Evolutionary conservation across 2,113 vertebrate genomes (phyloP).

Genomic region (Onychostoma macrolepis): DNA sequence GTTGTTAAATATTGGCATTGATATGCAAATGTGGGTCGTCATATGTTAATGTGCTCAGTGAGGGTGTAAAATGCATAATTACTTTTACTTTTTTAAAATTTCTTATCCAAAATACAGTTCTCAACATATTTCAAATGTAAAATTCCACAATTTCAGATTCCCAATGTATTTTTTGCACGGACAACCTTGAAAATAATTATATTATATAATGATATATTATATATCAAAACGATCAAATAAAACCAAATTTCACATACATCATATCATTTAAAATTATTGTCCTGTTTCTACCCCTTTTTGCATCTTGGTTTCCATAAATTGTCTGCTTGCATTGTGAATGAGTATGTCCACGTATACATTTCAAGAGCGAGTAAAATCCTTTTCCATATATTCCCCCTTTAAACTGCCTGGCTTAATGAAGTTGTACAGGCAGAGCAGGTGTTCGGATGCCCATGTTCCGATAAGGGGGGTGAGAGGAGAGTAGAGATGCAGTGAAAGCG

Average conservation of each 20-base stretch:
- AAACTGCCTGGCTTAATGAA: background rate
- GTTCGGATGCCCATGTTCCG: background rate
- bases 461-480: background rate
- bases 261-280: background rate
- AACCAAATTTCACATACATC: background rate
- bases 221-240: background rate
- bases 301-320: background rate
- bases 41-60: background rate
- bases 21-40: background rate
- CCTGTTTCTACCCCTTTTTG: background rate
- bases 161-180: background rate
- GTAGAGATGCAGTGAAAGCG: background rate
- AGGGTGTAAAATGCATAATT: background rate
- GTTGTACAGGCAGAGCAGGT: constrained; percentile 35
- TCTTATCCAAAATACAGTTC: background rate
- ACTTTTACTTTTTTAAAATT: background rate
- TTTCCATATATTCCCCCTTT: background rate
- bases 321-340: background rate
- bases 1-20: background rate
- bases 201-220: background rate
- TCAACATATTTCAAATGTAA: background rate
- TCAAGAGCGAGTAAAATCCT: background rate
- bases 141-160: background rate
- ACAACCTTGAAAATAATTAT: background rate
- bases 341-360: background rate